These are phyloP conservation scores for Melanotaenia pygmaea DNA, from an alignment of 2,797 vertebrate species.

Conservation along the genomic window DNA sequence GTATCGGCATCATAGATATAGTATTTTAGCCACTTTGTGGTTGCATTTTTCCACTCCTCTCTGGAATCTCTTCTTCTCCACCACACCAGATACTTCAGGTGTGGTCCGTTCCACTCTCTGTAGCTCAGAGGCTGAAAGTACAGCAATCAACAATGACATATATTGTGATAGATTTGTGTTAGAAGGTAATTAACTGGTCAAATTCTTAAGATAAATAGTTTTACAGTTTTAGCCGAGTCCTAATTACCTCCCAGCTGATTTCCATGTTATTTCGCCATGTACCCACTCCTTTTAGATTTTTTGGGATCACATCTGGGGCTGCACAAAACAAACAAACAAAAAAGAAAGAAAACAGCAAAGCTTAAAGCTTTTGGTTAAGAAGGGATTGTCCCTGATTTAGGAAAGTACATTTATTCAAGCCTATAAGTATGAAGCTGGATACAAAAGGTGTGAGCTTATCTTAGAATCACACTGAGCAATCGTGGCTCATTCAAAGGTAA, in stretches of 20 bases:
- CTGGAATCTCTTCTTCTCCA: constrained; percentile 91
- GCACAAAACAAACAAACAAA: constrained; percentile 44
- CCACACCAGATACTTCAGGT: constrained; percentile 92
- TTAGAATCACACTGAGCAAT: neutral
- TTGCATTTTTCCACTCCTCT: constrained; percentile 93
- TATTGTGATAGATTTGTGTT: neutral
- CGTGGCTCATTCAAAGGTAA: neutral
- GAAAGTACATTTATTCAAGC: neutral
- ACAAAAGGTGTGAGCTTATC: neutral
- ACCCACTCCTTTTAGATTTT: constrained; percentile 90
- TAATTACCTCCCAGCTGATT: constrained; percentile 95
- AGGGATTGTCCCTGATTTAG: neutral
- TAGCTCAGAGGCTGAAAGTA: constrained; percentile 81
- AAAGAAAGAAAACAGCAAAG: constrained; percentile 5
- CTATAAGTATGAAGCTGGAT: neutral
- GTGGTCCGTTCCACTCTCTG: constrained; percentile 93
- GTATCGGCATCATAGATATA: constrained; percentile 94
- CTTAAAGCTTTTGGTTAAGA: neutral
- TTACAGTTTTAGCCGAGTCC: neutral
- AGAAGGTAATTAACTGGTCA: neutral
- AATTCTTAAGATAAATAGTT: neutral
- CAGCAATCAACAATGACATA: neutral
- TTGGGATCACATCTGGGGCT: constrained; percentile 95
- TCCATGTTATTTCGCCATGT: constrained; percentile 98
- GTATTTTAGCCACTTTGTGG: constrained; percentile 87